Conservation (phyloP, 2,888 invertebrate genomes). For the Meta bourneti region DNA sequence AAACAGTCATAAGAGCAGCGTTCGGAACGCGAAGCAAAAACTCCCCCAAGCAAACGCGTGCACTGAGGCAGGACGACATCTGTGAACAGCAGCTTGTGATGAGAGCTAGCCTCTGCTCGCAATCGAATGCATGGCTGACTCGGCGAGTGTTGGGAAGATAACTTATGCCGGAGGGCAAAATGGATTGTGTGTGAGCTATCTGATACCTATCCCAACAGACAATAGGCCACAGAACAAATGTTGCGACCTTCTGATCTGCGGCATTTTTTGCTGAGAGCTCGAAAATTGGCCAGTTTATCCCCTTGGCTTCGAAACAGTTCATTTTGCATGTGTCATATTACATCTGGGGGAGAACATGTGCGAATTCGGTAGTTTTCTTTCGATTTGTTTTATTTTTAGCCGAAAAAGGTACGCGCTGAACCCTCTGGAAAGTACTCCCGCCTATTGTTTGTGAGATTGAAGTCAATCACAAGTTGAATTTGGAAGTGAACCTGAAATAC, state of each 20-base stretch:
- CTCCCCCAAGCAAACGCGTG: not conserved
- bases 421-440: too few species aligned
- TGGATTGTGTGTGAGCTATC: conserved; percentile 47
- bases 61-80: conserved; percentile 45
- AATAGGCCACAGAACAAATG: conserved; percentile 34
- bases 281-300: not conserved
- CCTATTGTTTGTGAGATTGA: too few species aligned
- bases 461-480: too few species aligned
- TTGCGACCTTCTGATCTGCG: conserved; percentile 12
- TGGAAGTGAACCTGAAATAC: too few species aligned
- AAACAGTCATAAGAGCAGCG: too few species aligned
- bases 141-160: not conserved
- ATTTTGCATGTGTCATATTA: conserved; percentile 8
- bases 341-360: conserved; percentile 38
- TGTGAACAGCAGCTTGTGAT: conserved; percentile 66
- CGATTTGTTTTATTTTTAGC: not conserved
- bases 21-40: too few species aligned
- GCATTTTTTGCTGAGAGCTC: not conserved
- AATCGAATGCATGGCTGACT: conserved; percentile 51
- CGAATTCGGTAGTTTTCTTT: not conserved
- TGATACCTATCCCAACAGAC: conserved; percentile 36
- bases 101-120: conserved; percentile 37
- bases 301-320: not conserved
- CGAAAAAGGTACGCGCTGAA: too few species aligned
- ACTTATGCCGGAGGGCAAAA: not conserved